A percentile compares a stretch with the other conserved stretches of the same genome.
These are phyloP conservation scores for Malthinus seriepunctatus DNA, from an alignment of 2,888 invertebrate species.

Conservation along the genomic window DNA sequence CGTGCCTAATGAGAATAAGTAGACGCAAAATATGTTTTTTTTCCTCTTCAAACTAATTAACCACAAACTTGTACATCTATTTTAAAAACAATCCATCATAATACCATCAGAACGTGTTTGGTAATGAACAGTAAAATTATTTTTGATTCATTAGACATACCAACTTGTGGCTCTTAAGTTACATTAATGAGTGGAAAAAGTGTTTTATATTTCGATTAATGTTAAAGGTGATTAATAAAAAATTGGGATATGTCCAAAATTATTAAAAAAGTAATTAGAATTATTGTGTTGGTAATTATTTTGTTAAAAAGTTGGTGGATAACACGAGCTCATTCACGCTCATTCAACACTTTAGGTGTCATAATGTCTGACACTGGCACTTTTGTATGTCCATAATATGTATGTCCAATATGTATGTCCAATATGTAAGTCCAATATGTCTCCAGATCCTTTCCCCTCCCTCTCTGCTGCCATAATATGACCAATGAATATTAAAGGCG, in stretches of 20 bases:
- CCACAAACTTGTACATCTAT: constrained; percentile 1
- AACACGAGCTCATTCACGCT: no score
- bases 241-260: constrained; percentile 4
- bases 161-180: constrained; percentile 1
- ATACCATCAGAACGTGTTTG: constrained; percentile 1
- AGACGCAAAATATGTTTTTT: neutral
- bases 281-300: constrained; percentile 3
- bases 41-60: constrained; percentile 5
- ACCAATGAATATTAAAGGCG: no score
- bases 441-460: no score
- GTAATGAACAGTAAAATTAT: constrained; percentile 5
- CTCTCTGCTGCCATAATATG: no score
- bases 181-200: constrained; percentile 8
- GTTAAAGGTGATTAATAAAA: constrained; percentile 8
- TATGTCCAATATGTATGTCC: no score
- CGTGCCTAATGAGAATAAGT: constrained; percentile 3
- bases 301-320: neutral
- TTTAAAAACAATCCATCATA: constrained; percentile 6
- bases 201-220: constrained; percentile 11
- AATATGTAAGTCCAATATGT: no score
- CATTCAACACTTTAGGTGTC: no score
- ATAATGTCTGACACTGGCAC: no score
- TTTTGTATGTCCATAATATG: no score
- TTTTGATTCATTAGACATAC: constrained; percentile 5
- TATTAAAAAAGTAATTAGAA: constrained; percentile 1